Evolutionary conservation across 2,888 invertebrate species (phyloP).

Genomic region (Dermolepida albohirtum): DNA sequence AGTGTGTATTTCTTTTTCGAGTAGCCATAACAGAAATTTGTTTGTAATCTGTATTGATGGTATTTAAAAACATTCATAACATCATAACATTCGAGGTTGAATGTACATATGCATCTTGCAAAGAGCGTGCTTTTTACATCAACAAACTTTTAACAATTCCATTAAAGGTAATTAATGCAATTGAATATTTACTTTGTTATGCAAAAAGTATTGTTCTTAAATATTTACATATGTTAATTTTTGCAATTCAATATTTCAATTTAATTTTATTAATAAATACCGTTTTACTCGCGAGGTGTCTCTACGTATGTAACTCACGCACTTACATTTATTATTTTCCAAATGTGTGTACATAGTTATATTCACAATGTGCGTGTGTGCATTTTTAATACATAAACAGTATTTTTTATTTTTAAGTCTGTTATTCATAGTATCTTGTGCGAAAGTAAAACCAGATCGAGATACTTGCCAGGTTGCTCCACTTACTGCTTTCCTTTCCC

Average conservation of each 20-base stretch:
- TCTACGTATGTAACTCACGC: no score
- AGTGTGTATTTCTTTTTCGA: slow-evolving; percentile 2
- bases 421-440: slow-evolving; percentile 44
- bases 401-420: slow-evolving; percentile 40
- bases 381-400: slow-evolving; percentile 40
- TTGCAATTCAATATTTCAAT: no score
- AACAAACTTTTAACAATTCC: slow-evolving; percentile 20
- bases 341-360: no score
- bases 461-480: slow-evolving; percentile 49
- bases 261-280: no score
- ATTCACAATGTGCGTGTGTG: neutral
- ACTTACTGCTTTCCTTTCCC: slow-evolving; percentile 43
- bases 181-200: no score
- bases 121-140: slow-evolving; percentile 25
- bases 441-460: slow-evolving; percentile 51
- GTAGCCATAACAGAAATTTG: slow-evolving; percentile 8
- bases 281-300: no score
- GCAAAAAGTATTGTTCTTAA: no score
- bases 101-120: no score
- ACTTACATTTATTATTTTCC: no score
- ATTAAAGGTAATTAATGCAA: slow-evolving; percentile 18
- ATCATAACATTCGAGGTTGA: no score
- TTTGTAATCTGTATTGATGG: slow-evolving; percentile 3
- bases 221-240: neutral
- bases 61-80: no score